Conservation (phyloP, 2,888 invertebrate species). For the Himalopsyche kuldschensis region DNA sequence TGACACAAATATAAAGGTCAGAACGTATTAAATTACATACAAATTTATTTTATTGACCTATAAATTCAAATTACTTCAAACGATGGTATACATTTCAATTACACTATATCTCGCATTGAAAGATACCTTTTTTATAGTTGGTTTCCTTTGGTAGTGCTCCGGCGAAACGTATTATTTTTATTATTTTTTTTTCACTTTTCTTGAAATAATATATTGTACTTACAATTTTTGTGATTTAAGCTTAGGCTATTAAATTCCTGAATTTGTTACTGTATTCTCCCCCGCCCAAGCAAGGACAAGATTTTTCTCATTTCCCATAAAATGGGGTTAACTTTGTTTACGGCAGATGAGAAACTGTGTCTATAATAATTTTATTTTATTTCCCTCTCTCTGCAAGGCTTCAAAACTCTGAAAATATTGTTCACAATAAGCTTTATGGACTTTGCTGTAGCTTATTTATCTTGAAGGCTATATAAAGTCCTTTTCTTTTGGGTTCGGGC, state of each 20-base stretch:
- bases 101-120: too few species aligned
- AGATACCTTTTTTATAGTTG: too few species aligned
- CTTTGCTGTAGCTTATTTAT: not conserved
- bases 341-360: not conserved
- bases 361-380: slow-evolving; percentile 1
- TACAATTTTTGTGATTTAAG: not conserved
- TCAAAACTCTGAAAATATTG: not conserved
- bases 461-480: not conserved
- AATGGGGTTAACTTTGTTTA: slow-evolving; percentile 1
- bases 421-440: slow-evolving; percentile 1
- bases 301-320: not conserved
- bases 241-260: not conserved
- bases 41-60: too few species aligned
- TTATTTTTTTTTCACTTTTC: too few species aligned
- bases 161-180: too few species aligned
- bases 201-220: too few species aligned
- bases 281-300: not conserved
- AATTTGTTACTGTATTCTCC: not conserved
- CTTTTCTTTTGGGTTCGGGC: not conserved
- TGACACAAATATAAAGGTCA: too few species aligned
- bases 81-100: too few species aligned
- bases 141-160: too few species aligned
- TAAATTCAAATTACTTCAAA: too few species aligned
- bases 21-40: too few species aligned
- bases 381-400: not conserved